Conservation (phyloP, 1,140 invertebrate species). For the Aphelenchoides fujianensis region DNA sequence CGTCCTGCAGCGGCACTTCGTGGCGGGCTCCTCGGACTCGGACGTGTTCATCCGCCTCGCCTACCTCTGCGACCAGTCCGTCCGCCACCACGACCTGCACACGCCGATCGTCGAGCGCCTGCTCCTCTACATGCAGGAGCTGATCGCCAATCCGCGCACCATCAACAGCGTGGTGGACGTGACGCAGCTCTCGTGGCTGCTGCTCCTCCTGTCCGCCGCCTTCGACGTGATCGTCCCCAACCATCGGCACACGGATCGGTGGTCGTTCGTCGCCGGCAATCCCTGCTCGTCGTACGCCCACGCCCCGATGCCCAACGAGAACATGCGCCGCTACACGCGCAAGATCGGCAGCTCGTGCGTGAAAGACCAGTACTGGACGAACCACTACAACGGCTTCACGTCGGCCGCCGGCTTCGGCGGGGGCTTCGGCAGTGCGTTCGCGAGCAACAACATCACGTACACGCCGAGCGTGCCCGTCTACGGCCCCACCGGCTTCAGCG, state of each 20-base stretch:
- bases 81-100: constrained; percentile 14
- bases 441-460: background rate
- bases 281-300: background rate
- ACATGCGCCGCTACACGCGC: constrained; percentile 2
- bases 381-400: background rate
- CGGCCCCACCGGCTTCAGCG: too few relatives aligned
- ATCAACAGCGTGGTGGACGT: constrained; percentile 8
- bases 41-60: constrained; percentile 30
- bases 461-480: background rate
- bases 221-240: constrained; percentile 33
- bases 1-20: constrained; percentile 30
- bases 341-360: background rate
- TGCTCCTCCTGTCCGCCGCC: constrained; percentile 24
- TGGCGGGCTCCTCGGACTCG: background rate
- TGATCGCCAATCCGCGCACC: background rate
- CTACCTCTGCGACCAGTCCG: constrained; percentile 36
- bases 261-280: constrained; percentile 28
- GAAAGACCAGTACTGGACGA: constrained; percentile 8
- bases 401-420: background rate
- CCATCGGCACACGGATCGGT: constrained; percentile 22
- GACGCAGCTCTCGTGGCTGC: constrained; percentile 30
- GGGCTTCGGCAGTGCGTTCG: background rate
- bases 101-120: constrained; percentile 11
- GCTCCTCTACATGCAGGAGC: constrained; percentile 3
- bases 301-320: constrained; percentile 1